These are phyloP conservation scores for Zosterops japonicus DNA, from an alignment of 2,113 vertebrate genomes.

Conservation along the genomic window DNA sequence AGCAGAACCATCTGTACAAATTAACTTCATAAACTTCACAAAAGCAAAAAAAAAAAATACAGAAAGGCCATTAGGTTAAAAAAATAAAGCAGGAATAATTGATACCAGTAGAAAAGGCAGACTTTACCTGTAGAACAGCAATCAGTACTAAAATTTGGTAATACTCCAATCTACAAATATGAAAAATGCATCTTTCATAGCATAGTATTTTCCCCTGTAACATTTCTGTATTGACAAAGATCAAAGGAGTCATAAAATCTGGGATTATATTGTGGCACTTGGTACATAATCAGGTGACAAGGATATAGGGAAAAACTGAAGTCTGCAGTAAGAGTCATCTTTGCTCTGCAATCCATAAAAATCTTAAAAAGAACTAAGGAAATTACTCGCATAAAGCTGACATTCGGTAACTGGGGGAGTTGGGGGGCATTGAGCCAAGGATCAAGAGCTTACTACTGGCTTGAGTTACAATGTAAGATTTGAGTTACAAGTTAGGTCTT, in stretches of 20 bases:
- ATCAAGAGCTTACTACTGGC: neutral
- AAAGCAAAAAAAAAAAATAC: neutral
- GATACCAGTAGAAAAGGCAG: neutral
- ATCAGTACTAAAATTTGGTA: neutral
- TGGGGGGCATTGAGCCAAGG: fast-evolving
- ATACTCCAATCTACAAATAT: neutral
- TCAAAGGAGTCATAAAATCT: neutral
- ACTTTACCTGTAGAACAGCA: neutral
- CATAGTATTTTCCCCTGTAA: neutral
- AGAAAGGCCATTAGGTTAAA: neutral
- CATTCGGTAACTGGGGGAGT: neutral
- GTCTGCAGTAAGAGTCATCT: neutral
- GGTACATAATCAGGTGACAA: neutral
- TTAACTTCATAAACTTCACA: neutral
- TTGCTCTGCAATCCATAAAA: neutral
- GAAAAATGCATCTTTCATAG: neutral
- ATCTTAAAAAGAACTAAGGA: neutral
- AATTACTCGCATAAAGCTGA: neutral
- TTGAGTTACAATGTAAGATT: neutral
- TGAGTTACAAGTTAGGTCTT: neutral
- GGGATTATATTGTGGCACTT: neutral
- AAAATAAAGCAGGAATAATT: neutral
- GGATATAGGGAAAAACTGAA: neutral
- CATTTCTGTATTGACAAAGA: neutral
- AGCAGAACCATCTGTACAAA: neutral